Evolutionary conservation across 2,888 invertebrate genomes (phyloP), one percentile per base, ranked within the genome.

Genomic region (Apotomis turbidana): DNA sequence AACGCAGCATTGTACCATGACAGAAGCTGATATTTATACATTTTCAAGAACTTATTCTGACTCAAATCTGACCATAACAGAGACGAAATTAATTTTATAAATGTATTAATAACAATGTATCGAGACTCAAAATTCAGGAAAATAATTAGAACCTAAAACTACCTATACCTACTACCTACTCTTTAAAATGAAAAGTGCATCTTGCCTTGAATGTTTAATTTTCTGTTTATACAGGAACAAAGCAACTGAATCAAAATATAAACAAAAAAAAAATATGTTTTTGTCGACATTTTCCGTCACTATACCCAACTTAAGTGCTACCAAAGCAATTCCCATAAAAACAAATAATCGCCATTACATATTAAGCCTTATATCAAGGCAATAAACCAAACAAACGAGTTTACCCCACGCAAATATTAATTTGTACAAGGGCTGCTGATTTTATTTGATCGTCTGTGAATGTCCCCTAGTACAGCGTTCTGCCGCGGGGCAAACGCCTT

Each of bases 371-470:
- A 79, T 74, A 13, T 4, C 55, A 1, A 52, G 4, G 74, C 3
- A 49, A 68, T 79, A 84, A 78, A 79, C 66, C 61, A 41, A 46
- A 68, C 72, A 59, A 68, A 68, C 44, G 36, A 58, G 9, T 58
- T 57, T 10, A 49, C 5, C 38, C n/a, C 5, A 55, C 55, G 61
- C 71, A 71, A 38, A 68, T 54, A 27, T 58, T 52, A 46, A 8
- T 46, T 62, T 88, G 89, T 41, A 88, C 85, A 87, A 87, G 80
- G 82, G 57, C 57, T 81, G 79, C 84, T 87, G 88, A 89, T 90
- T 90, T 90, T 89, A 88, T 90, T 89, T 87, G 87, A 89, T 89
- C 89, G 89, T 90, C 89, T 88, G 87, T 86, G 83, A 86, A 85
- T 85, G 79, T 61, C 76, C 75, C 74, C 64, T 66, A 55, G n/a